Conservation (phyloP, 2,888 invertebrate species). For the Petrophora chlorosata region DNA sequence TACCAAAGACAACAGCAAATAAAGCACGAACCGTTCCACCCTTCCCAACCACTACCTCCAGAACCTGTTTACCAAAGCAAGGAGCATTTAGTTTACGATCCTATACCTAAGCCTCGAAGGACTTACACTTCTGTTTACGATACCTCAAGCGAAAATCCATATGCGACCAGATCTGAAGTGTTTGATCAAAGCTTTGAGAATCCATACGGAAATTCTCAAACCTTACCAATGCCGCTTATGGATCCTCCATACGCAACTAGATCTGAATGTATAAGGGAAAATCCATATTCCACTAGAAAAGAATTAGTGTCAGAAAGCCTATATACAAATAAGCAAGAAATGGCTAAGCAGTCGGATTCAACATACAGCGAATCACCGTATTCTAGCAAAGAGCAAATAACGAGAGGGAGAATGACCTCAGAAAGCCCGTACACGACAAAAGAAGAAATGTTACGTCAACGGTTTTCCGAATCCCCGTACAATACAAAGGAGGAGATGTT, state of each 20-base stretch:
- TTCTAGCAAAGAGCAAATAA: slow-evolving; percentile 76
- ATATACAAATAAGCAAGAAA: slow-evolving; percentile 60
- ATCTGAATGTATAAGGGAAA: slow-evolving; percentile 51
- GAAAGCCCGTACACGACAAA: slow-evolving; percentile 78
- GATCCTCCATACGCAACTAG: slow-evolving; percentile 59
- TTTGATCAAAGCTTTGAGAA: slow-evolving; percentile 74
- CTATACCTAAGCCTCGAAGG: slow-evolving; percentile 79
- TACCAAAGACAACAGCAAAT: slow-evolving; percentile 81
- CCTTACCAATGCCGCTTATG: slow-evolving; percentile 68
- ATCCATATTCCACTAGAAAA: slow-evolving; percentile 49
- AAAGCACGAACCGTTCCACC: slow-evolving; percentile 79
- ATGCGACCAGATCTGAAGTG: slow-evolving; percentile 70
- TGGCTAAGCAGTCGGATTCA: slow-evolving; percentile 63
- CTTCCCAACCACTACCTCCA: slow-evolving; percentile 79
- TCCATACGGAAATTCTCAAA: slow-evolving; percentile 71
- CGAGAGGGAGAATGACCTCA: slow-evolving; percentile 63
- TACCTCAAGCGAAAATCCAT: slow-evolving; percentile 74
- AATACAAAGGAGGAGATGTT: slow-evolving; percentile 78
- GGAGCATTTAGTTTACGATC: slow-evolving; percentile 77
- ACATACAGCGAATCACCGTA: slow-evolving; percentile 73
- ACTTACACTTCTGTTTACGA: slow-evolving; percentile 78
- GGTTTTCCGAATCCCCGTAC: slow-evolving; percentile 80
- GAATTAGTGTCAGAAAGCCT: slow-evolving; percentile 53
- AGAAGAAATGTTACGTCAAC: slow-evolving; percentile 79
- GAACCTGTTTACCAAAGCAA: slow-evolving; percentile 81